These are phyloP conservation scores for Takifugu rubripes DNA, from an alignment of 2,797 vertebrate species.

Conservation along the genomic window DNA sequence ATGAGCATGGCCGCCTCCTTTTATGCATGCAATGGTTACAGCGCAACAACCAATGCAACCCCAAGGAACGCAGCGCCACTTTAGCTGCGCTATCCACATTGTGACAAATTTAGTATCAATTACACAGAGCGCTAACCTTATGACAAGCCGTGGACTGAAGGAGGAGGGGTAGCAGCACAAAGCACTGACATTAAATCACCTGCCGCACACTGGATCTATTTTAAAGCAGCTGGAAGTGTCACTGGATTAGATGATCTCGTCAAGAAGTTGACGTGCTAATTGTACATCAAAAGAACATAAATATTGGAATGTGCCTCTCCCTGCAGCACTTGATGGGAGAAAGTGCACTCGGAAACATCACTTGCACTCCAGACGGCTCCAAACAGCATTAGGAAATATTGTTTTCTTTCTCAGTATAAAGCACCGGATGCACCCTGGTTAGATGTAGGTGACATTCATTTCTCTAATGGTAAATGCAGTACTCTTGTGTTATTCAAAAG, in stretches of 20 bases:
- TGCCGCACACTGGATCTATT: slow-evolving; percentile 60
- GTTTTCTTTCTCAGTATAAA: slow-evolving; percentile 44
- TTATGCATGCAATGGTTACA: slow-evolving; percentile 58
- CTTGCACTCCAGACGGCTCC: slow-evolving; percentile 5
- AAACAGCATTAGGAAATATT: slow-evolving; percentile 38
- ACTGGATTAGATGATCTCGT: slow-evolving; percentile 59
- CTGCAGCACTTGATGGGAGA: slow-evolving; percentile 11
- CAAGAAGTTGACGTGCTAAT: slow-evolving; percentile 58
- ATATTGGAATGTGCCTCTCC: slow-evolving; percentile 49
- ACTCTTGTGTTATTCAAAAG: slow-evolving; percentile 69
- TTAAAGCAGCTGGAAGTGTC: slow-evolving; percentile 60
- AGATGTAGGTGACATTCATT: slow-evolving; percentile 72
- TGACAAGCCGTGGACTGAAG: slow-evolving; percentile 57
- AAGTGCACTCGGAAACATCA: slow-evolving; percentile 8
- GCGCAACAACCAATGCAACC: slow-evolving; percentile 49
- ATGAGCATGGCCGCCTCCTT: slow-evolving; percentile 57
- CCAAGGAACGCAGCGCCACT: slow-evolving; percentile 60
- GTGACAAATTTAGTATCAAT: slow-evolving; percentile 75
- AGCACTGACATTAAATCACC: slow-evolving; percentile 68
- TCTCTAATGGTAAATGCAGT: slow-evolving; percentile 73
- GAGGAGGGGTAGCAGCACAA: slow-evolving; percentile 51
- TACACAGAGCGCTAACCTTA: slow-evolving; percentile 68
- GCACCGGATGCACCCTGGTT: slow-evolving; percentile 44
- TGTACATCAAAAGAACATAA: slow-evolving; percentile 59
- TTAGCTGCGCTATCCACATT: slow-evolving; percentile 69